Conservation (phyloP, 2,113 vertebrate genomes). For the Furnarius figulus region DNA sequence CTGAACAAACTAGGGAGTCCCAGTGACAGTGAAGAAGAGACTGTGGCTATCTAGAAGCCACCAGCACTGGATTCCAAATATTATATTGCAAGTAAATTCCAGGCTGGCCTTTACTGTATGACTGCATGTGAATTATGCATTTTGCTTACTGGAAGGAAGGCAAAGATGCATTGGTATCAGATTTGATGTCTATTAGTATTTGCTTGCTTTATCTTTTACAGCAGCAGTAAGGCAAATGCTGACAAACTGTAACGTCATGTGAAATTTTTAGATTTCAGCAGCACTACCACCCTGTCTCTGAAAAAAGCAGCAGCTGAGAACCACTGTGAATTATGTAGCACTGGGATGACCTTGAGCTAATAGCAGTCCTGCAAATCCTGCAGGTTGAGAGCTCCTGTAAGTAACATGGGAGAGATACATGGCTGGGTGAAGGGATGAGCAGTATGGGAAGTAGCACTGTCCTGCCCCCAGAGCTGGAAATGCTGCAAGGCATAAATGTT, state of each 20-base stretch:
- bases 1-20: background rate
- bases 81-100: background rate
- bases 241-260: background rate
- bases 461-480: background rate
- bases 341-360: background rate
- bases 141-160: background rate
- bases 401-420: background rate
- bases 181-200: background rate
- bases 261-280: background rate
- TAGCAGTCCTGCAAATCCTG: background rate
- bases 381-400: background rate
- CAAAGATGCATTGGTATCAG: background rate
- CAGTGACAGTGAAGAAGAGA: background rate
- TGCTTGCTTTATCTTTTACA: fast-evolving
- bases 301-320: background rate
- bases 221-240: background rate
- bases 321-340: background rate
- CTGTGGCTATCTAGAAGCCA: background rate
- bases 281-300: background rate
- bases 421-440: background rate
- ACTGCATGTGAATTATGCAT: background rate
- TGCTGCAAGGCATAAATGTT: background rate
- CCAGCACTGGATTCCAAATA: background rate
- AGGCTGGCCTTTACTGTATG: background rate
- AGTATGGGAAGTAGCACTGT: background rate